A percentile compares a stretch with the other conserved stretches of the same genome.
These are phyloP conservation scores for Apodemus agrarius DNA, from an alignment of 2,797 vertebrate genomes.

Conservation along the genomic window DNA sequence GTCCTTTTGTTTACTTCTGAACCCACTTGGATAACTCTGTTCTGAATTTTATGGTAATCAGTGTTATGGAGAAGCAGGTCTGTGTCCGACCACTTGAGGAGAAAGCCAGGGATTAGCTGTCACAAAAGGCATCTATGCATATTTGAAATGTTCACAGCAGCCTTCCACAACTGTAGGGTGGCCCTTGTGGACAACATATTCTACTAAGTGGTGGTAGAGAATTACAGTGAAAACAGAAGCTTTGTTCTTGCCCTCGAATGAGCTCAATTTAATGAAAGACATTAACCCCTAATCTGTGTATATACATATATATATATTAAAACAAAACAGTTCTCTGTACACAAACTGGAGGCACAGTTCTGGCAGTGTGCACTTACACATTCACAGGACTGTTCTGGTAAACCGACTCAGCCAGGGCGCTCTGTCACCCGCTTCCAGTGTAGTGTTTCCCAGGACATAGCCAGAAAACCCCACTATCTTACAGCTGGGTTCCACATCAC, in stretches of 20 bases:
- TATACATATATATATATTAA: too few species aligned
- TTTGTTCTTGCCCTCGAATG: conserved; percentile 39
- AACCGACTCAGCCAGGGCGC: background rate
- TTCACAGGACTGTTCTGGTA: conserved; percentile 12
- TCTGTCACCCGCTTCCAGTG: background rate
- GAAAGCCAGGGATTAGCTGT: conserved; percentile 51
- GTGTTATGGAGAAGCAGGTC: conserved; percentile 3
- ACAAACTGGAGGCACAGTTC: conserved; percentile 7
- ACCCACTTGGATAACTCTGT: conserved; percentile 1
- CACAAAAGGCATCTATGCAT: conserved; percentile 34
- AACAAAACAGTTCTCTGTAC: background rate
- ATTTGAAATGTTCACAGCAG: conserved; percentile 60
- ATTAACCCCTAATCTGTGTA: background rate
- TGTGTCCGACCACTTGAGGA: background rate
- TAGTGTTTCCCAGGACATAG: background rate
- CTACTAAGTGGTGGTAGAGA: conserved; percentile 20
- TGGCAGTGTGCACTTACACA: background rate
- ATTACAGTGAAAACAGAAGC: conserved; percentile 40
- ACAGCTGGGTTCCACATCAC: conserved; percentile 34
- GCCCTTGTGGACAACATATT: conserved; percentile 50
- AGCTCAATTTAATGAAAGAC: conserved; percentile 35
- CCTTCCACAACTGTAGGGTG: background rate
- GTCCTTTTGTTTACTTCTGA: conserved; percentile 63
- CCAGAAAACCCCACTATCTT: conserved; percentile 1
- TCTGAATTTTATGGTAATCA: conserved; percentile 27